Evolutionary conservation across 2,888 invertebrate genomes (phyloP).

Genomic region (Eretmocerus hayati): DNA sequence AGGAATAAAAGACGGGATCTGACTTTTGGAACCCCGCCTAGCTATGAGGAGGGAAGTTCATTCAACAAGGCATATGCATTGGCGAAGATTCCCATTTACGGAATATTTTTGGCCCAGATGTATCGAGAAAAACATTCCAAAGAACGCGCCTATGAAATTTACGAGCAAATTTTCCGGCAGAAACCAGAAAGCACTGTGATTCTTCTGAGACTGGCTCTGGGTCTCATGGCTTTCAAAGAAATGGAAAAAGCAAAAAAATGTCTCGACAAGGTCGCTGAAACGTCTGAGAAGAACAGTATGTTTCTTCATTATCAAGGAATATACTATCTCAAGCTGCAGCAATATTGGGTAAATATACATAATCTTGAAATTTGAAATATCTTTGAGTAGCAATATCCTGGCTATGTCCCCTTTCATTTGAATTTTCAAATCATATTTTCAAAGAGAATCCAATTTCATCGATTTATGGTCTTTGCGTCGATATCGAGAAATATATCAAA

Average conservation of each 20-base stretch:
- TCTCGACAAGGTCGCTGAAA: neutral
- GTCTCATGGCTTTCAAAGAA: neutral
- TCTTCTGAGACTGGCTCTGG: neutral
- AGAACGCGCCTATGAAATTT: neutral
- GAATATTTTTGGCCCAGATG: neutral
- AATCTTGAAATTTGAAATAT: neutral
- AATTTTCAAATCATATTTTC: too few relatives aligned
- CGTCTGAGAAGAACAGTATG: neutral
- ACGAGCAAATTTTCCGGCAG: neutral
- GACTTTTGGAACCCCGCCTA: neutral
- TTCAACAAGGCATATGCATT: neutral
- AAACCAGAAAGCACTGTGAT: neutral
- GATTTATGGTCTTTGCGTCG: too few relatives aligned
- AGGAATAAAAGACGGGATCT: neutral
- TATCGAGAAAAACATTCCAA: slow-evolving; percentile 1
- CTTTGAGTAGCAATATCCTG: too few relatives aligned
- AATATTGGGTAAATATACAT: neutral
- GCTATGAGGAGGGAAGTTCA: neutral
- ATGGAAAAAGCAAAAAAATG: neutral
- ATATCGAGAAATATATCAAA: too few relatives aligned
- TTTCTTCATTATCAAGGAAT: neutral
- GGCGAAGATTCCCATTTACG: neutral
- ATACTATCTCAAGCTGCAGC: neutral
- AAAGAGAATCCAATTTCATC: too few relatives aligned
- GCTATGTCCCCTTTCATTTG: too few relatives aligned